A percentile compares a stretch with the other conserved stretches of the same genome.
Conservation (phyloP, 2,888 invertebrate genomes). For the Pocota personata region DNA sequence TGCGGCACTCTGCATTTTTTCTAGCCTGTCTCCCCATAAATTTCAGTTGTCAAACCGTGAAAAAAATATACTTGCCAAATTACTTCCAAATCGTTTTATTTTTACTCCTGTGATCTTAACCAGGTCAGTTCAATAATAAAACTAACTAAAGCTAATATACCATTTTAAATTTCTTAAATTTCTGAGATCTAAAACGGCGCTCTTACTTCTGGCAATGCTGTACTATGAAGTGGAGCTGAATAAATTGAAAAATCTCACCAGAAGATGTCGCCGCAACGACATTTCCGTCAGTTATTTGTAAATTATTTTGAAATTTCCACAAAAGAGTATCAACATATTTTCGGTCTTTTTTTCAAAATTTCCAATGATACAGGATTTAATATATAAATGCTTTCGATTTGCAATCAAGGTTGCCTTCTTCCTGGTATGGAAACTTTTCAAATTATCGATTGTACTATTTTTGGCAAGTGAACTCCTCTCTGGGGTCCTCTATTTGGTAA, state of each 20-base stretch:
- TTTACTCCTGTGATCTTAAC: too few species aligned
- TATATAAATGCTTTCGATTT: background rate
- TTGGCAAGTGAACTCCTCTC: constrained; percentile 16
- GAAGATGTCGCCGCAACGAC: too few species aligned
- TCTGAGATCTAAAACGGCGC: too few species aligned
- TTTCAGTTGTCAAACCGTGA: too few species aligned
- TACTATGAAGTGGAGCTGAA: background rate
- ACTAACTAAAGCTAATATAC: too few species aligned
- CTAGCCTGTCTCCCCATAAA: too few species aligned
- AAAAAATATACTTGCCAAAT: too few species aligned
- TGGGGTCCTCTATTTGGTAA: constrained; percentile 20
- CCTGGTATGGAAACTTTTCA: constrained; percentile 8
- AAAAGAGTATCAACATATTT: background rate
- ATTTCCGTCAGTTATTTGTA: background rate
- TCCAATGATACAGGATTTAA: constrained; percentile 4
- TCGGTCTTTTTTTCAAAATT: background rate
- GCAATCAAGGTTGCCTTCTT: background rate
- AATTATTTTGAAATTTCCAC: background rate
- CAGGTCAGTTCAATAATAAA: too few species aligned
- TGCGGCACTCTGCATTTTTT: too few species aligned
- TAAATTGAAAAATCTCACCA: background rate
- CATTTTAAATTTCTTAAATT: too few species aligned
- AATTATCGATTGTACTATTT: constrained; percentile 15
- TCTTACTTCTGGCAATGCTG: background rate
- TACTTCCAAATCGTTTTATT: too few species aligned